These are phyloP conservation scores for Tenthredo livida DNA, from an alignment of 2,888 invertebrate genomes.

Conservation along the genomic window DNA sequence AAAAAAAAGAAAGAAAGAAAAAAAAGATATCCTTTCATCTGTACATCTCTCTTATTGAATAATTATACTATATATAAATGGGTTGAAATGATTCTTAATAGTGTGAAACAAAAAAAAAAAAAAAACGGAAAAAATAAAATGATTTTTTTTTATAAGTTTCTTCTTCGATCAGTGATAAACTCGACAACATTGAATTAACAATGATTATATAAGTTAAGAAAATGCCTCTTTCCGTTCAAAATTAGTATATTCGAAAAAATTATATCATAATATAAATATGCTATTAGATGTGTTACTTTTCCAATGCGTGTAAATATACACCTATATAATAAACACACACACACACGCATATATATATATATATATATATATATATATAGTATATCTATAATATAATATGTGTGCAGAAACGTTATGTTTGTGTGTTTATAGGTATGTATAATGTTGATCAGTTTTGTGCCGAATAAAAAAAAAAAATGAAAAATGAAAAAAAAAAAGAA, in stretches of 20 bases:
- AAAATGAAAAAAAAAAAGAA: not conserved
- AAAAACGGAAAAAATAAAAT: constrained; percentile 6
- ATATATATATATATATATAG: not conserved
- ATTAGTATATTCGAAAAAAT: not conserved
- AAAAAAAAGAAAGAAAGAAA: not conserved
- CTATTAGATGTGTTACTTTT: constrained; percentile 19
- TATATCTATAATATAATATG: not conserved
- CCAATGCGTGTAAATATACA: constrained; percentile 3
- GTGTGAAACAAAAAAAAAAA: not conserved
- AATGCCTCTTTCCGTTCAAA: constrained; percentile 27
- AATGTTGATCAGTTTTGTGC: constrained; percentile 24
- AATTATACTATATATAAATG: constrained; percentile 21
- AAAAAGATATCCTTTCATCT: constrained; percentile 27
- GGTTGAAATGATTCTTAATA: constrained; percentile 35
- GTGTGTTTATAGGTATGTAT: constrained; percentile 27
- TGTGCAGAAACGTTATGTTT: not conserved
- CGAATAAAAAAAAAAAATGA: not conserved
- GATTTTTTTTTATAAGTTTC: constrained; percentile 27
- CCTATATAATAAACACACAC: not conserved
- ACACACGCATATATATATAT: not conserved
- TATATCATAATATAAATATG: constrained; percentile 20
- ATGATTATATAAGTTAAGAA: constrained; percentile 26
- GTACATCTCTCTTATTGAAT: constrained; percentile 41
- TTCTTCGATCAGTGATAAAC: constrained; percentile 40
- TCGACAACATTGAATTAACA: constrained; percentile 44